Conservation (phyloP, 2,797 vertebrate species). For the Megalops cyprinoides region DNA sequence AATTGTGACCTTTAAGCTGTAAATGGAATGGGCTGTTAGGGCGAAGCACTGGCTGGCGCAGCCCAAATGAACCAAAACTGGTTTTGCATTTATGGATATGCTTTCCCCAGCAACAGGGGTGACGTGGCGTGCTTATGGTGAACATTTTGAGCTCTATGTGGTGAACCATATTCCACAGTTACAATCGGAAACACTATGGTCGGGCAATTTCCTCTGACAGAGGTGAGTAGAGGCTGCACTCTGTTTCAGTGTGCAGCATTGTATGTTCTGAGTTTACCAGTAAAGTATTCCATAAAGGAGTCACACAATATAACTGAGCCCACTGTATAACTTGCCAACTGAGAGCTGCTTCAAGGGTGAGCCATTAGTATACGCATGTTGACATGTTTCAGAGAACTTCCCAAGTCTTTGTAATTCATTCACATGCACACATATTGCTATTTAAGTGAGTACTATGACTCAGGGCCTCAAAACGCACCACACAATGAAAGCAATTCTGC, state of each 20-base stretch:
- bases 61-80: neutral
- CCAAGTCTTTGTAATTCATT: too few species aligned
- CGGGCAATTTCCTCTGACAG: too few species aligned
- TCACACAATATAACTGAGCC: too few species aligned
- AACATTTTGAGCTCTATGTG: neutral
- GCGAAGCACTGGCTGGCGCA: neutral
- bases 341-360: too few species aligned
- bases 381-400: too few species aligned
- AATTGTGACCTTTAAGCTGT: neutral
- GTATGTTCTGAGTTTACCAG: too few species aligned
- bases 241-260: too few species aligned
- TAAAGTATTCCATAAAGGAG: too few species aligned
- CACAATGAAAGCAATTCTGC: constrained; percentile 62
- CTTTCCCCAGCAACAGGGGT: neutral
- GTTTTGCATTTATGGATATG: neutral
- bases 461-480: neutral
- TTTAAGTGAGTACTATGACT: neutral
- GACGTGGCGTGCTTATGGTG: neutral
- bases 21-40: neutral
- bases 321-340: too few species aligned
- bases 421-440: neutral
- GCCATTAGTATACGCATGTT: too few species aligned
- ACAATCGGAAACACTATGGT: too few species aligned
- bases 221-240: too few species aligned
- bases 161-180: neutral